These are phyloP conservation scores for Phocoena phocoena DNA, from an alignment of 2,113 vertebrate species.

Conservation along the genomic window DNA sequence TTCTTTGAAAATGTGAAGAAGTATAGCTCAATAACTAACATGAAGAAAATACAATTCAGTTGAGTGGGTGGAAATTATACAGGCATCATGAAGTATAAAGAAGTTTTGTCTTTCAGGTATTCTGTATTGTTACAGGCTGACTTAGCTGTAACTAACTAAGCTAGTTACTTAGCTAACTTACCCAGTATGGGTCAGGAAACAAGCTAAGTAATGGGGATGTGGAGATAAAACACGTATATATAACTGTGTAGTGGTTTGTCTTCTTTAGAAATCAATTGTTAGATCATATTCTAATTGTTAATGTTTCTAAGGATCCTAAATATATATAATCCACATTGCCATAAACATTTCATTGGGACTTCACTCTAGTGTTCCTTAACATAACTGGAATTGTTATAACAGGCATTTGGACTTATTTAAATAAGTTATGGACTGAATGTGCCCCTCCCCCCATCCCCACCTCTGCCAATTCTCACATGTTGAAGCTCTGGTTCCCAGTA, in stretches of 20 bases:
- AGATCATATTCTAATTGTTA: background rate
- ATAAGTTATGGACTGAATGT: background rate
- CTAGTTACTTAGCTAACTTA: too few relatives aligned
- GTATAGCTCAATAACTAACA: background rate
- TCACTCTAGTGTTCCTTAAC: background rate
- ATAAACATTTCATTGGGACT: background rate
- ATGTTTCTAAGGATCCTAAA: background rate
- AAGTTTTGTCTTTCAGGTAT: background rate
- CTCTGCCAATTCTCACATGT: background rate
- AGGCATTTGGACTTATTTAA: background rate
- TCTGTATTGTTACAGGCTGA: background rate
- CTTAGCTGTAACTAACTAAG: background rate
- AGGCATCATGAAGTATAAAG: background rate
- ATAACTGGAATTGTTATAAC: background rate
- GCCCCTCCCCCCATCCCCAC: background rate
- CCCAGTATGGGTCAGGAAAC: background rate
- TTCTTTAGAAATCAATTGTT: background rate
- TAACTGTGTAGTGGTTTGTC: background rate
- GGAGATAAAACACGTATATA: background rate
- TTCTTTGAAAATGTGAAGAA: slow-evolving; percentile 28
- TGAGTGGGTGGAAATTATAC: background rate
- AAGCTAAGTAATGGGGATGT: background rate
- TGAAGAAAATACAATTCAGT: background rate
- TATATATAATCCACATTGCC: background rate
- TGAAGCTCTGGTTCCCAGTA: background rate